phyloP scores from a whole-genome alignment of 2,888 invertebrate species.

The Perdita meconis region DNA sequence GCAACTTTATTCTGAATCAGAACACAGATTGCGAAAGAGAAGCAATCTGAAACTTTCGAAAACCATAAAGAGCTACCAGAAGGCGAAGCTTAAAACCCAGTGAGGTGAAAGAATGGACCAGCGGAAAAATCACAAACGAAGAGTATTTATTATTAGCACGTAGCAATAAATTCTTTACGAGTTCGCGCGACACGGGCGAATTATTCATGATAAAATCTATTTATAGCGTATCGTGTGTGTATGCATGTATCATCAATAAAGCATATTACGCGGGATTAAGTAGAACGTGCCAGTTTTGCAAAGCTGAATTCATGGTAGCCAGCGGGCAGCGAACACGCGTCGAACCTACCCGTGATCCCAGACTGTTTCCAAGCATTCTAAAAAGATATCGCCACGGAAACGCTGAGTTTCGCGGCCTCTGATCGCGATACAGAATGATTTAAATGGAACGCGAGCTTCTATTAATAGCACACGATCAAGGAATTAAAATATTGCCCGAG shows the following conservation, averaged over 20 bases:
- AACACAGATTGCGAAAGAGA: too few species aligned
- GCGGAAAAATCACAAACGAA: not conserved
- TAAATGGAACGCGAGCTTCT: conserved; percentile 7
- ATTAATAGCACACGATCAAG: conserved; percentile 26
- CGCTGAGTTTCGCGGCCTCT: conserved; percentile 1
- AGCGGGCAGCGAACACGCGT: not conserved
- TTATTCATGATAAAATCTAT: conserved; percentile 56
- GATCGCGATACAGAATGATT: conserved; percentile 6
- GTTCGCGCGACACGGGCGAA: conserved; percentile 23
- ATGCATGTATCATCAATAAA: conserved; percentile 57
- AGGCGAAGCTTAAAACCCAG: too few species aligned
- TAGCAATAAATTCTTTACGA: conserved; percentile 17
- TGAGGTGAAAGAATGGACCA: not conserved
- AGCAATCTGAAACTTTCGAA: too few species aligned
- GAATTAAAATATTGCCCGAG: conserved; percentile 18
- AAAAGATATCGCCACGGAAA: conserved; percentile 13
- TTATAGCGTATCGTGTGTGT: conserved; percentile 46
- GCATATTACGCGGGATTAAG: conserved; percentile 41
- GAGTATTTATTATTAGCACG: conserved; percentile 23
- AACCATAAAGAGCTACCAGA: too few species aligned
- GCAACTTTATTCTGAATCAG: too few species aligned
- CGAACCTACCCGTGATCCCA: not conserved
- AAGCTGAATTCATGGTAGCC: conserved; percentile 32
- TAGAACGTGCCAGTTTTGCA: conserved; percentile 46
- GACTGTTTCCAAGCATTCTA: not conserved